These are phyloP conservation scores for Apostichopus leukothele DNA, from an alignment of 53 echinoderm and acorn worm species.

Conservation along the genomic window DNA sequence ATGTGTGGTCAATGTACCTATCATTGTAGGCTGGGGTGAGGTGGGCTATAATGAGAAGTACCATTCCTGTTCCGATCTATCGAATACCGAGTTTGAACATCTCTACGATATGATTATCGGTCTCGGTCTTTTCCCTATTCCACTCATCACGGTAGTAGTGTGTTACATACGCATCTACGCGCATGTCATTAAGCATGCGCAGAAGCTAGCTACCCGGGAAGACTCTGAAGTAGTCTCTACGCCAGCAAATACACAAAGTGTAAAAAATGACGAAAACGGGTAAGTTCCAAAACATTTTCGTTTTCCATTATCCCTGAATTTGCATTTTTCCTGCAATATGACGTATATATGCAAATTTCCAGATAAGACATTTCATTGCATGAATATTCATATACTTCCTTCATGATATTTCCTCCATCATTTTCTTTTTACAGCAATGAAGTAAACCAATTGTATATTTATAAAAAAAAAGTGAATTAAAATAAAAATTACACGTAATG, in stretches of 20 bases:
- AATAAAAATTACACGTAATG: too few species aligned
- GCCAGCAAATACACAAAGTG: slow-evolving; percentile 27
- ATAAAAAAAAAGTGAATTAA: too few species aligned
- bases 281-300: slow-evolving; percentile 3
- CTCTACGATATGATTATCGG: slow-evolving; percentile 82
- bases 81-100: slow-evolving; percentile 35
- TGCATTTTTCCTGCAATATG: too few species aligned
- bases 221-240: slow-evolving; percentile 44
- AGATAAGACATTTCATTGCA: too few species aligned
- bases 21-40: slow-evolving; percentile 68
- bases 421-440: too few species aligned
- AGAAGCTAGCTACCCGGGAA: slow-evolving; percentile 47
- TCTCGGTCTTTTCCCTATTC: slow-evolving; percentile 79
- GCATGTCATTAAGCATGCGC: slow-evolving; percentile 62
- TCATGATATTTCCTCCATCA: too few species aligned
- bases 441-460: too few species aligned
- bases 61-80: slow-evolving; percentile 77
- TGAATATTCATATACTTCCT: too few species aligned
- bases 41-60: slow-evolving; percentile 80
- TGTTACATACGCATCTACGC: slow-evolving; percentile 74
- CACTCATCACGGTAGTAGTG: slow-evolving; percentile 68
- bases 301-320: too few species aligned
- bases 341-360: too few species aligned
- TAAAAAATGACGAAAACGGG: slow-evolving; percentile 34
- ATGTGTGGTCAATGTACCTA: slow-evolving; percentile 67